Base-by-base conservation (phyloP, 2,113 vertebrate species). In the Tapirus terrestris region DNA sequence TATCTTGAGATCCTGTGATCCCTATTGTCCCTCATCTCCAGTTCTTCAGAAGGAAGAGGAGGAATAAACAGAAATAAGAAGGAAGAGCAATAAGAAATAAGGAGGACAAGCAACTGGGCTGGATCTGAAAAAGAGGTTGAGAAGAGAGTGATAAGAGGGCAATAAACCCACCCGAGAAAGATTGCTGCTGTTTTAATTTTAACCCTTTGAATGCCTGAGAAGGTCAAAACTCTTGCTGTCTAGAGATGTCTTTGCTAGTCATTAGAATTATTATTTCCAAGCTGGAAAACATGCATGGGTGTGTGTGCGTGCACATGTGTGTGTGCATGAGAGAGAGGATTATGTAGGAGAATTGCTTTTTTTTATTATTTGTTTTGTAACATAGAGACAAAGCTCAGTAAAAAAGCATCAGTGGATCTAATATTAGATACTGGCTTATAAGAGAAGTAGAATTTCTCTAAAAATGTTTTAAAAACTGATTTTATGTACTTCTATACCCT, bases 371-470 rank as follows among this genome's bases (percentile, higher is more conserved):
- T 93, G 72, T 58, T 93, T 94, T 83, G 68, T 84, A 80, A 48
- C 27, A 27, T 33, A 94, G 58, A 92, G 18, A 68, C 11, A 82
- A 79, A n/a, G 60, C 36, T 85, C 43, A 53, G 20, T 79, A 5
- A 61, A 82, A 65, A 88, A 43, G 53, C 13, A 82, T 58, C 43
- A 39, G 1, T 43, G 43, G 3, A 23, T 72, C 33, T 85, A 67
- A 85, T 95, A 33, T 84, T 96, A 84, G 86, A 88, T 92, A 9
- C 75, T 95, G 43, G 25, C 27, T 95, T 94, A 75, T 85, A 56
- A 56, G 53, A 90, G 48, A 92, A 90, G 51, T 92, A 27, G 56
- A 85, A 92, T 95, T 95, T 83, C 75, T 95, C 56, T 95, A 29
- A 89, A 92, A 61, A 63, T n/a, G 12, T 89, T 89, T 89, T 65